A percentile compares a stretch with the other conserved stretches of the same genome.
Evolutionary conservation across 2,888 invertebrate species (phyloP).

Genomic region (Lapara coniferarum): DNA sequence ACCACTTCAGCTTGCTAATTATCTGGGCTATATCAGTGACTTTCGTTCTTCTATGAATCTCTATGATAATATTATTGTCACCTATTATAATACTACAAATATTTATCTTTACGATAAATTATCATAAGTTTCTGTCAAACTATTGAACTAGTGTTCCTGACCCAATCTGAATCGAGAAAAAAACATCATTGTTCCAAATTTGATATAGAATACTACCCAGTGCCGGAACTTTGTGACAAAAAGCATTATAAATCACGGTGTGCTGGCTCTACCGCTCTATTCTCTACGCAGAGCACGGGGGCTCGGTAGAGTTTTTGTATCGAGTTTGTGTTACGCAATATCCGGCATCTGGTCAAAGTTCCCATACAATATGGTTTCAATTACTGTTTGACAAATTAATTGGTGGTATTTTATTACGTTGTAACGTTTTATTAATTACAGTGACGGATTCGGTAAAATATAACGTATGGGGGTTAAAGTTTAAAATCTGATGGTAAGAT

Average conservation of each 20-base stretch:
- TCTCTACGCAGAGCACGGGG: constrained; percentile 13
- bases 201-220: constrained; percentile 38
- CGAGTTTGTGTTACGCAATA: constrained; percentile 1
- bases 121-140: too few relatives aligned
- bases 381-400: constrained; percentile 19
- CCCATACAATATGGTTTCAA: constrained; percentile 16
- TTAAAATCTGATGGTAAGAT: neutral
- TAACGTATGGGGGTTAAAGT: neutral
- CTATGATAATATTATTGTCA: too few relatives aligned
- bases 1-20: too few relatives aligned
- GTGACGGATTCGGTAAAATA: neutral
- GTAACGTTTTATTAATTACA: neutral
- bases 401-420: constrained; percentile 4
- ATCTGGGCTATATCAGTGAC: too few relatives aligned
- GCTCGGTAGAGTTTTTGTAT: constrained; percentile 6
- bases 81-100: too few relatives aligned
- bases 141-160: too few relatives aligned
- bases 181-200: too few relatives aligned
- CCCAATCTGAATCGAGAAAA: too few relatives aligned
- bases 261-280: neutral
- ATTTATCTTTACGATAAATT: too few relatives aligned
- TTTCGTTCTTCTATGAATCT: too few relatives aligned
- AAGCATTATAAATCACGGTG: constrained; percentile 63
- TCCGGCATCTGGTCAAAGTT: constrained; percentile 7
- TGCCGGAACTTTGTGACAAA: constrained; percentile 69